These are phyloP conservation scores for Ceratitis capitata DNA, from an alignment of 1,140 invertebrate genomes.

Conservation along the genomic window DNA sequence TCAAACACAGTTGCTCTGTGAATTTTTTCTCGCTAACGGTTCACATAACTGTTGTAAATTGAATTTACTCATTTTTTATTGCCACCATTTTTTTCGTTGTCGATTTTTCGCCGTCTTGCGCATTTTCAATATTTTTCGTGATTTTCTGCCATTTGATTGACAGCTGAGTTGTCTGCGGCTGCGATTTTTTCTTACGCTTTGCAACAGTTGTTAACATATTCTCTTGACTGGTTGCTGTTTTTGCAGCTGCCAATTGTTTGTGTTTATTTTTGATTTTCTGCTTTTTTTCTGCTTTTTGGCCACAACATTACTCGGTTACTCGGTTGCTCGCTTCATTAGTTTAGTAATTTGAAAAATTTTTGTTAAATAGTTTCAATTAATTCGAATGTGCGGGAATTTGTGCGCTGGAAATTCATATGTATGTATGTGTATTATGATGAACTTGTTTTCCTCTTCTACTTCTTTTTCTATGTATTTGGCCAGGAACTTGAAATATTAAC, in stretches of 20 bases:
- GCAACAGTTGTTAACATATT: constrained; percentile 39
- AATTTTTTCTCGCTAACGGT: not conserved
- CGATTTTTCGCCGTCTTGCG: not conserved
- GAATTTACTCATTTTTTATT: constrained; percentile 28
- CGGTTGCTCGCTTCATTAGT: constrained; percentile 45
- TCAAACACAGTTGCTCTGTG: not conserved
- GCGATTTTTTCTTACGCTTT: constrained; percentile 38
- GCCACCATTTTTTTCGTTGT: constrained; percentile 1
- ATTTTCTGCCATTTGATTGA: constrained; percentile 26
- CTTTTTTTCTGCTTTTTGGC: not conserved
- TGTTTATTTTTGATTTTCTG: not conserved
- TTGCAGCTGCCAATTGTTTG: not conserved
- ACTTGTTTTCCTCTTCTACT: too few relatives aligned
- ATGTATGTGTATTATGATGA: not conserved
- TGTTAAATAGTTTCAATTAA: constrained; percentile 56
- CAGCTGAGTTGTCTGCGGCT: constrained; percentile 25
- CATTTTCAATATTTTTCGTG: constrained; percentile 20
- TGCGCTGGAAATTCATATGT: not conserved
- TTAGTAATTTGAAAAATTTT: constrained; percentile 55
- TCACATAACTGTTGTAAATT: constrained; percentile 23
- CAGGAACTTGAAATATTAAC: too few relatives aligned
- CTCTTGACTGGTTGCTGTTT: constrained; percentile 42
- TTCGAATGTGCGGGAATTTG: constrained; percentile 45
- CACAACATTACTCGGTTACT: not conserved
- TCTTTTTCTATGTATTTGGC: too few relatives aligned